Evolutionary conservation across 2,113 vertebrate genomes (phyloP).

Genomic region (Lycaon pictus): DNA sequence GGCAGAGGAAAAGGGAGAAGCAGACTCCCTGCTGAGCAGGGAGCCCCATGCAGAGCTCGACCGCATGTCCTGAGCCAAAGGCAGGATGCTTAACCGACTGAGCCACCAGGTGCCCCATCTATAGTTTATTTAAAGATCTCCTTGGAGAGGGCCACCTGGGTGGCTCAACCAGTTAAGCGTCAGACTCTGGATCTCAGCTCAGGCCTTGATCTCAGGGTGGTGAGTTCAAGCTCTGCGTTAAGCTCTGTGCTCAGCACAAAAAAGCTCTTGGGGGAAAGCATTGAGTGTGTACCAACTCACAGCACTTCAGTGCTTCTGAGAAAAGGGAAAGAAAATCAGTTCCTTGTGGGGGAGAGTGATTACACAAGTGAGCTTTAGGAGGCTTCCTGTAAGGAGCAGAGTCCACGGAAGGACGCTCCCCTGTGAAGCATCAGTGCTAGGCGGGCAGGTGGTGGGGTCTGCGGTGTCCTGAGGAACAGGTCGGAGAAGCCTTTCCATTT

Average conservation of each 20-base stretch:
- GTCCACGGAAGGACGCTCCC: background rate
- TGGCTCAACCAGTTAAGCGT: background rate
- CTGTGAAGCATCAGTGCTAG: background rate
- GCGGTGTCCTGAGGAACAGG: background rate
- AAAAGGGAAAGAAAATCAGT: background rate
- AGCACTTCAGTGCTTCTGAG: background rate
- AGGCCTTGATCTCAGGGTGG: background rate
- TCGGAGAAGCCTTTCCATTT: background rate
- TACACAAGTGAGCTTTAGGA: background rate
- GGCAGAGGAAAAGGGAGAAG: background rate
- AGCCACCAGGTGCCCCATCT: background rate
- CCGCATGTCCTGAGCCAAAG: background rate
- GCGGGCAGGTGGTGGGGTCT: background rate
- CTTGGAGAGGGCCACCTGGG: background rate
- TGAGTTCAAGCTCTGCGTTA: background rate
- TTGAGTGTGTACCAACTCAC: background rate
- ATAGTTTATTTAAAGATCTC: background rate
- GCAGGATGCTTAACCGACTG: background rate
- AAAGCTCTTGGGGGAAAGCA: background rate
- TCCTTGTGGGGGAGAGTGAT: background rate
- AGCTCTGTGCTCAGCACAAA: background rate
- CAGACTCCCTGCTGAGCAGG: background rate
- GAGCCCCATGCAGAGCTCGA: background rate
- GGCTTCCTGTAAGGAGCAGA: background rate
- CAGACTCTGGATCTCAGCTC: background rate